Base-by-base conservation (phyloP, 2,797 vertebrate genomes). In the Alosa sapidissima region DNA sequence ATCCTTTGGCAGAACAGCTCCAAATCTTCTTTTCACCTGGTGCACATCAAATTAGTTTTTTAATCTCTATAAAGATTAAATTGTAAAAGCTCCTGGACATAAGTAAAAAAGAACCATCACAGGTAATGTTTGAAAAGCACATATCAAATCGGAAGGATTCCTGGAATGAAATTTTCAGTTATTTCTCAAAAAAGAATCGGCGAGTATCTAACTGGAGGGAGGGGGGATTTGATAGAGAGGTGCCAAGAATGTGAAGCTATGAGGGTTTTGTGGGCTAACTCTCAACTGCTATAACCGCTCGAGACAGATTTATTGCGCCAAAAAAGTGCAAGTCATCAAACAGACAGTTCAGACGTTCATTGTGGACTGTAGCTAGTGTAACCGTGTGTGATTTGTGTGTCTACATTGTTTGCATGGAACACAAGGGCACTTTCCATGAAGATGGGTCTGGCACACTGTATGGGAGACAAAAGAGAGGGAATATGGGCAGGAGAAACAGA, bases 241-340 rank as follows among this genome's bases (percentile, higher is more conserved):
- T 78, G 72, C 72, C 72, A 78, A 19, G 72, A 47, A 78, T 78
- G 72, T 78, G 36, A 21, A 13, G 41, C 6, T 78, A 78, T 13
- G 72, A 78, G 72, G 72, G 72, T 41, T 45, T 45, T 47, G 72
- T 78, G 72, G 72, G 72, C 72, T 45, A 47, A 78, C 72, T 78
- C 68, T 75, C 68, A 19, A 41, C 68, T 45, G 72, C 72, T 78
- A 47, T 78, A 78, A 78, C 72, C 45, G 72, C 72, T 45, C 41
- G 5, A 78, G 72, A 78, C 72, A 78, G 72, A 78, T 78, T 78
- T 78, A 78, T 78, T 41, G 41, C 72, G 41, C 28, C 16, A 19
- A 78, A 78, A 78, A 78, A 78, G 72, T 78, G 72, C 72, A 78
- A 78, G 72, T 78, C 72, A 78, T 45, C 72, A 78, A 36, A 21